Base-by-base conservation (phyloP, 2,888 invertebrate genomes). In the Acanthoscelides obtectus region DNA sequence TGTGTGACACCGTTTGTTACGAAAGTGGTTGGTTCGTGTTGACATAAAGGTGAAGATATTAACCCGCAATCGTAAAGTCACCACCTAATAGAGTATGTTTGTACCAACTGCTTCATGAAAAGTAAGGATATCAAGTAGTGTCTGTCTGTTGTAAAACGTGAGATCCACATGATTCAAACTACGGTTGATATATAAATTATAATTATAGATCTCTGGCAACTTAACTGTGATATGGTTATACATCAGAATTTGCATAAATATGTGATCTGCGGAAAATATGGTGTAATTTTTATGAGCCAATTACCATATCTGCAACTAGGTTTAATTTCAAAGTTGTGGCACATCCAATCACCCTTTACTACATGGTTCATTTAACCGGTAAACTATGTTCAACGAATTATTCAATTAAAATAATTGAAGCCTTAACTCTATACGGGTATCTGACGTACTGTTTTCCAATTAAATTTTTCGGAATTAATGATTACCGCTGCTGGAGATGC, bases 321-420 rank as follows among this genome's bases (percentile, higher is more conserved):
- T 45, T 12, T 17, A 45, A 45, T 45, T 45, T 45, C 17, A 45
- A 45, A 45, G 17, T 45, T 45, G 45, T 45, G 12, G 45, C 45
- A n/a, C n/a, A 45, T 45, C 45, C 45, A 45, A 45, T 45, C 45
- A 12, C 45, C 8, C 3, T 45, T 45, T 45, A 6, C 45, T 45
- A 45, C 45, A 45, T 45, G 45, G 45, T 45, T 45, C 45, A 45
- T 45, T 45, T 45, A 45, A 45, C 45, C 45, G 45, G 45, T 45
- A 45, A 45, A 45, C 45, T 45, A 45, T 45, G 45, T 45, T 45
- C 45, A 12, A 45, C 45, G 45, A 71, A 72, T 75, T 72, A 75
- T 73, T 71, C 68, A 69, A 72, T 75, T 75, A 75, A 72, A 71
- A 70, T 75, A 75, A 75, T 75, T 75, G 75, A 72, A 73, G 73